These are phyloP conservation scores for Cynopterus sphinx DNA, from an alignment of 2,797 vertebrate species.

Conservation along the genomic window DNA sequence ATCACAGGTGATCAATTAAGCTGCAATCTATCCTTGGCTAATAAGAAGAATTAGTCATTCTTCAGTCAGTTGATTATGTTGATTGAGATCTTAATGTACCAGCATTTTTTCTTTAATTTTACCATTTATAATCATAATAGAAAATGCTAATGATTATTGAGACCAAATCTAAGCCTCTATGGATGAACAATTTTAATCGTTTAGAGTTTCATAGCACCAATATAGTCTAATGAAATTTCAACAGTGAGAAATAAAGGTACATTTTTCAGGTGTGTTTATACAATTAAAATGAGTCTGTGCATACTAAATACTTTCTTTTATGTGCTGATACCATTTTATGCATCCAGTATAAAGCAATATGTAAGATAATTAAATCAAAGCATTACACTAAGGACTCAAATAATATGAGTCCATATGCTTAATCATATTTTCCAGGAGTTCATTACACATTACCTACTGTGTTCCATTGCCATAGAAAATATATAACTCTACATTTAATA, in stretches of 20 bases:
- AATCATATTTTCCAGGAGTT: conserved; percentile 63
- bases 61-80: conserved; percentile 51
- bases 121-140: not conserved
- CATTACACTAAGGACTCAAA: conserved; percentile 49
- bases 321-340: conserved; percentile 48
- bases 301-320: conserved; percentile 61
- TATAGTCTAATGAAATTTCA: conserved; percentile 52
- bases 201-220: conserved; percentile 50
- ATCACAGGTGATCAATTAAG: conserved; percentile 53
- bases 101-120: conserved; percentile 14
- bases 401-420: conserved; percentile 61
- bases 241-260: conserved; percentile 28
- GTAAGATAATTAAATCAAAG: conserved; percentile 63
- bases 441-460: conserved; percentile 61
- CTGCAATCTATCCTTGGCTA: not conserved
- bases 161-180: not conserved
- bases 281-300: conserved; percentile 48
- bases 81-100: conserved; percentile 30
- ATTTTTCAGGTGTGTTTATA: conserved; percentile 58
- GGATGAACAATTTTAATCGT: conserved; percentile 28
- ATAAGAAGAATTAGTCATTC: conserved; percentile 63
- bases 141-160: conserved; percentile 41
- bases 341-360: conserved; percentile 17
- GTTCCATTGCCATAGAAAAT: conserved; percentile 50
- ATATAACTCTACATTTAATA: conserved; percentile 52